phyloP scores from a whole-genome alignment of 2,888 invertebrate species.

The Oscheius sp. region DNA sequence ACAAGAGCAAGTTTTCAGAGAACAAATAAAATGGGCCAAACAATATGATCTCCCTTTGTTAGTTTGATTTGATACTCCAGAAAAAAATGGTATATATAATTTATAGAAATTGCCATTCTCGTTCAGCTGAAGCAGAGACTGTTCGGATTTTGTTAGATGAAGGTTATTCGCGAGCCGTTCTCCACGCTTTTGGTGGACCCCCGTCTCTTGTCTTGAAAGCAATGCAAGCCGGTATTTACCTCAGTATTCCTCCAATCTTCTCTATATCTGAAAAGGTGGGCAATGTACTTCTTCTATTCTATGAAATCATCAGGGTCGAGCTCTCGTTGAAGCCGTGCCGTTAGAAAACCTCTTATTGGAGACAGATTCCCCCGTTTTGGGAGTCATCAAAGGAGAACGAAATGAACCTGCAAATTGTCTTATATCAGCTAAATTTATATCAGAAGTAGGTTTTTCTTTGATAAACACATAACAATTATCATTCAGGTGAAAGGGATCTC shows the following conservation, averaged over 20 bases:
- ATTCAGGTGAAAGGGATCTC: slow-evolving; percentile 71
- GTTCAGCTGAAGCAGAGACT: slow-evolving; percentile 75
- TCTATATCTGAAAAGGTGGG: slow-evolving; percentile 39
- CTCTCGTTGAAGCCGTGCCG: slow-evolving; percentile 74
- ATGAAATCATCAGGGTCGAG: slow-evolving; percentile 67
- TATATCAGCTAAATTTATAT: slow-evolving; percentile 74
- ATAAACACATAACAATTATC: too few species aligned
- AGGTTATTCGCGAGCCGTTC: slow-evolving; percentile 72
- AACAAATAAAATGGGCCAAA: slow-evolving; percentile 72
- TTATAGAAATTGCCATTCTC: slow-evolving; percentile 75
- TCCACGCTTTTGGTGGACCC: slow-evolving; percentile 76
- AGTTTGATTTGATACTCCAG: slow-evolving; percentile 10
- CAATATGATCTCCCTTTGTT: slow-evolving; percentile 66
- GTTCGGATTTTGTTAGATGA: slow-evolving; percentile 73
- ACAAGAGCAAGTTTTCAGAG: slow-evolving; percentile 73
- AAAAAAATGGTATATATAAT: neutral
- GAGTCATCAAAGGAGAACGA: slow-evolving; percentile 69
- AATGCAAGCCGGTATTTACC: slow-evolving; percentile 74
- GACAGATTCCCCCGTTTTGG: slow-evolving; percentile 76
- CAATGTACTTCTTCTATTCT: slow-evolving; percentile 44
- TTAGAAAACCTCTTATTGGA: slow-evolving; percentile 75
- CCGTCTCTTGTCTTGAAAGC: slow-evolving; percentile 74
- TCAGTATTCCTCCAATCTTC: slow-evolving; percentile 75
- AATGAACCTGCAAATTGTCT: slow-evolving; percentile 74
- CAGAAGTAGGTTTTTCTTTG: too few species aligned